Base-by-base conservation (phyloP, 2,797 vertebrate genomes). In the Spea hammondii region DNA sequence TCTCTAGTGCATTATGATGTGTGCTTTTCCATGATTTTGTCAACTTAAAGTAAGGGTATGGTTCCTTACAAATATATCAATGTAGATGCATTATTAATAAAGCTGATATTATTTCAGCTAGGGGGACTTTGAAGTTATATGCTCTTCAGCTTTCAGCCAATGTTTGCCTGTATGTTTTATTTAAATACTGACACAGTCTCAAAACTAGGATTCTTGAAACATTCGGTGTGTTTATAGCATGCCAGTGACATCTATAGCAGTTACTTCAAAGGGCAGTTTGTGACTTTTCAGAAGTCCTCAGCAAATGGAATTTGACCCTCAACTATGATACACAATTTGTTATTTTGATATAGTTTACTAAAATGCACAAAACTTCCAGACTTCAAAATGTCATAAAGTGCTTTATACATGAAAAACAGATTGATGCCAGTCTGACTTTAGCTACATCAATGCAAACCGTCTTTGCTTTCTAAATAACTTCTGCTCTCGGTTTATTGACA, bases 361-460 rank as follows among this genome's bases (percentile, higher is more conserved):
- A 62, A 79, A 72, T 66, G 71, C 66, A 55, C 72, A 64, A 54
- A 47, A 70, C 50, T 64, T 64, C 55, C 9, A 6, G 50, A 74
- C 65, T 74, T 70, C 65, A 79, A 69, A 74, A 69, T 79, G 65
- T 74, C 78, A 79, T 60, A 12, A 14, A 51, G 66, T 70, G 17
- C 57, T 79, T 79, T 74, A 70, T 64, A 79, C 66, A 70, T 79
- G 32, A 69, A 79, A 79, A 78, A 68, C 45, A 66, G 53, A 69
- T 62, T 74, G 59, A 74, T 69, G 47, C 8, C 32, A 62, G 47
- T 11, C 55, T 62, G 78, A 57, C 44, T 73, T 57, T 48, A 65
- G 69, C 49, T 51, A 79, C 78, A 74, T 79, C 78, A 79, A 47
- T 65, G 55, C 57, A 70, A 65, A 49, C n/a, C 12, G 48, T 5